Evolutionary conservation across 2,888 invertebrate genomes (phyloP).

Genomic region (Xanthia togata): DNA sequence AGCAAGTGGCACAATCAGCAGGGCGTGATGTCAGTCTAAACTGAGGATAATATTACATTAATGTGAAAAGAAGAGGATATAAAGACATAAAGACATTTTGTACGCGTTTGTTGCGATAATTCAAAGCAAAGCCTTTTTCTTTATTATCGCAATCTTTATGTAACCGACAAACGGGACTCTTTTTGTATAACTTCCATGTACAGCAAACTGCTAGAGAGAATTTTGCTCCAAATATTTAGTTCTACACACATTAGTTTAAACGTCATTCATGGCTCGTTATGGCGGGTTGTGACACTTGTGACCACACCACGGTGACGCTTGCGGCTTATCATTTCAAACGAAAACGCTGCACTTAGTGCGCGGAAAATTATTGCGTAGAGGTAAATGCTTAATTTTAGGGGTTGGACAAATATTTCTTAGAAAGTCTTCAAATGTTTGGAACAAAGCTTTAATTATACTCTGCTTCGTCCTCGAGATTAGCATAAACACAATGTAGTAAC

Average conservation of each 20-base stretch:
- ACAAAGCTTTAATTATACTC: not conserved
- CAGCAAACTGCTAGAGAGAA: not conserved
- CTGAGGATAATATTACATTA: slow-evolving; percentile 1
- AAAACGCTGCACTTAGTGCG: not conserved
- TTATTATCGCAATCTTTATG: slow-evolving; percentile 4
- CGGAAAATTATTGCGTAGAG: not conserved
- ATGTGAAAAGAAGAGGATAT: not conserved
- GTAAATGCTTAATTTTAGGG: not conserved
- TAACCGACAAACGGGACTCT: not conserved
- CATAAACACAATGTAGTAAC: no score
- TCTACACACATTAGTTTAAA: not conserved
- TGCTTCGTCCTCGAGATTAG: no score
- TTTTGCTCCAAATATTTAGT: slow-evolving; percentile 7
- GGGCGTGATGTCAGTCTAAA: slow-evolving; percentile 3
- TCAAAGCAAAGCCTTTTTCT: not conserved
- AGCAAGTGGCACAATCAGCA: not conserved
- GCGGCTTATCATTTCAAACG: slow-evolving; percentile 13
- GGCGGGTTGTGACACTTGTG: not conserved
- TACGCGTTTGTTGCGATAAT: slow-evolving; percentile 1
- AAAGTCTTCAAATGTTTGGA: no score
- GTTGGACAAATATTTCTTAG: no score
- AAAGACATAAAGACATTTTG: not conserved
- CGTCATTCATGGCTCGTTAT: not conserved
- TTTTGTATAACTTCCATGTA: not conserved
- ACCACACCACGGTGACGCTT: not conserved